Evolutionary conservation across 2,888 invertebrate genomes (phyloP), one percentile per base, ranked within the genome.

Genomic region (Pandemis cinnamomeana): DNA sequence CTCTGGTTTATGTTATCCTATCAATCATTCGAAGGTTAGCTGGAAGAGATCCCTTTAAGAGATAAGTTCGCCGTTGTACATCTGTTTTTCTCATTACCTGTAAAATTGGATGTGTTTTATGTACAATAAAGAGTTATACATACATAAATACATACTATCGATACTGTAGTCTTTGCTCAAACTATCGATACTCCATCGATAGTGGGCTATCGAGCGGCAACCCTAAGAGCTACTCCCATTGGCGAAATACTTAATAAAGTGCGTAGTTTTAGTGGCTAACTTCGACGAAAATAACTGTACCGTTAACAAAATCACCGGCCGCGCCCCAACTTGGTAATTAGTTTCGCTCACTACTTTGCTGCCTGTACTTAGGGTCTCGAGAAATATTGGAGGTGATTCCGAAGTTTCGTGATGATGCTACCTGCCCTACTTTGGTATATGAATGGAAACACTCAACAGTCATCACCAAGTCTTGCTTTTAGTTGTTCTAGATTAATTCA

Each of bases 301-400:
- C 79, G 81, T 82, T 88, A 89, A 88, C 89, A 85, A 90, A 91
- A 89, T 89, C 87, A 84, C 86, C 85, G 82, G 81, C 81, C 82
- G 78, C 80, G 79, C 81, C 71, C 78, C 82, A 86, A 90, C 86
- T 92, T 91, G 88, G 86, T 91, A 91, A 91, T 92, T 92, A 92
- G 91, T 92, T 92, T 89, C 83, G 81, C 83, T 83, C 81, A 86
- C 88, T 89, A 87, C 85, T 88, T 86, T 84, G 36, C 83, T 82
- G 83, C 73, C 44, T 74, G 86, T 83, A 80, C 84, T 77, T 78
- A 80, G 66, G 55, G 58, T 27, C 46, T 71, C 67, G 72, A 70
- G 55, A 72, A 74, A 64, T 74, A 70, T 74, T 67, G 66, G 60
- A 51, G 58, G 66, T 70, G 60, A 74, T 70, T 70, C 27, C 51